Percentiles rank a stretch among this genome's conserved stretches.
Conservation (phyloP, 2,888 invertebrate species). For the Diadegma fenestrale region DNA sequence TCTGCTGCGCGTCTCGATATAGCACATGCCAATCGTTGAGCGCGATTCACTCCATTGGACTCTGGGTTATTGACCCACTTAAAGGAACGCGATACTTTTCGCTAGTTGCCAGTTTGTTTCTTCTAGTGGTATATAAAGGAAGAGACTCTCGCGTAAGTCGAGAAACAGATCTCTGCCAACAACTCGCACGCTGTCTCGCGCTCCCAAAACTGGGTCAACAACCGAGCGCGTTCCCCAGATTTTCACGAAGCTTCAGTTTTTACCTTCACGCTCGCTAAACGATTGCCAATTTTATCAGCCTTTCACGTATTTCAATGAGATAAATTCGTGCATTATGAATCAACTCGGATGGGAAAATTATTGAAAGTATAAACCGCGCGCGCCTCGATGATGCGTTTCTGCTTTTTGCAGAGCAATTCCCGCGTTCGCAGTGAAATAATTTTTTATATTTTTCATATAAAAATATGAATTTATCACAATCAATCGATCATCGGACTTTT, state of each 20-base stretch:
- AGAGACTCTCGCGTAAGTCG: not conserved
- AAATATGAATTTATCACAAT: no score
- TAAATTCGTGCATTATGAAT: not conserved
- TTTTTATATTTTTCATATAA: no score
- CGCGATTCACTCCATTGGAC: slow-evolving; percentile 7
- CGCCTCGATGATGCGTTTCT: no score
- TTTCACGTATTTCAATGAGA: not conserved
- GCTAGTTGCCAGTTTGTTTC: slow-evolving; percentile 14
- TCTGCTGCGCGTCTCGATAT: not conserved
- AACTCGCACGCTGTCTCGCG: not conserved
- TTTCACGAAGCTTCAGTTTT: not conserved
- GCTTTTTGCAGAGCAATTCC: no score
- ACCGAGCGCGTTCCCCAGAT: not conserved
- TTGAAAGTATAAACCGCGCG: not conserved
- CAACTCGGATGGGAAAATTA: not conserved
- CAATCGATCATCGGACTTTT: no score
- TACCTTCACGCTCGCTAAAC: not conserved
- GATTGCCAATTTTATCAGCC: slow-evolving; percentile 5
- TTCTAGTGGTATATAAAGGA: not conserved
- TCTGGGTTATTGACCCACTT: slow-evolving; percentile 28
- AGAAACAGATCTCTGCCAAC: not conserved
- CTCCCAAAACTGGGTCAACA: not conserved
- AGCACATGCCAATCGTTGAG: slow-evolving; percentile 17
- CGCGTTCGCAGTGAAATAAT: no score
- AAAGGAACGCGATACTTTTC: slow-evolving; percentile 27